phyloP scores from a whole-genome alignment of 64 coral and sea anemone species.

The Cladopsammia gracilis region DNA sequence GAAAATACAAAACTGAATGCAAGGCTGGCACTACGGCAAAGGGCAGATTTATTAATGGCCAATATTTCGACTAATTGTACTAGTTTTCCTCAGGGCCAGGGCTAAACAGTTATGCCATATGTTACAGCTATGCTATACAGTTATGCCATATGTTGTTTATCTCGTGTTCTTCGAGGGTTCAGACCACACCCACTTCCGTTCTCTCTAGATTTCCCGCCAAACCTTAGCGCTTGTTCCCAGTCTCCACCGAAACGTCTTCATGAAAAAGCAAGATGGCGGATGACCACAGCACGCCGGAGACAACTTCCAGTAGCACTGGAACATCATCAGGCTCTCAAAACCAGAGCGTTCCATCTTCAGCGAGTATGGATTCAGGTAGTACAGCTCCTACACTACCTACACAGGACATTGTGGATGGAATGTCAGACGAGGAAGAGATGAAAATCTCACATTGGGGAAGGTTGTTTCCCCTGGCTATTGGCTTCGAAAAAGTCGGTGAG shows the following conservation, averaged over 20 bases:
- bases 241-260: background rate
- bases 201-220: background rate
- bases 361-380: constrained; percentile 53
- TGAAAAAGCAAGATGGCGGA: background rate
- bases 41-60: too few relatives aligned
- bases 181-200: background rate
- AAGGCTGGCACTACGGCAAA: too few relatives aligned
- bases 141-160: background rate
- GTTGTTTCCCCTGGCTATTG: constrained; percentile 65
- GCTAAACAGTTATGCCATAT: too few relatives aligned
- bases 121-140: too few relatives aligned
- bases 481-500: constrained; percentile 77
- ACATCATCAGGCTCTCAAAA: constrained; percentile 65
- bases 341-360: constrained; percentile 72
- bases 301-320: constrained; percentile 49
- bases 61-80: too few relatives aligned
- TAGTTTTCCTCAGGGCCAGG: too few relatives aligned
- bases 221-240: background rate
- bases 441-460: constrained; percentile 53
- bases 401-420: constrained; percentile 74
- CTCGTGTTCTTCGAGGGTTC: background rate
- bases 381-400: constrained; percentile 65
- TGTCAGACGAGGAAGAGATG: constrained; percentile 58
- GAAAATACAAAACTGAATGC: too few relatives aligned
- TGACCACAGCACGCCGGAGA: background rate